These are phyloP conservation scores for Xestoiulus laeticollis DNA, from an alignment of 2,888 invertebrate species.

Conservation along the genomic window DNA sequence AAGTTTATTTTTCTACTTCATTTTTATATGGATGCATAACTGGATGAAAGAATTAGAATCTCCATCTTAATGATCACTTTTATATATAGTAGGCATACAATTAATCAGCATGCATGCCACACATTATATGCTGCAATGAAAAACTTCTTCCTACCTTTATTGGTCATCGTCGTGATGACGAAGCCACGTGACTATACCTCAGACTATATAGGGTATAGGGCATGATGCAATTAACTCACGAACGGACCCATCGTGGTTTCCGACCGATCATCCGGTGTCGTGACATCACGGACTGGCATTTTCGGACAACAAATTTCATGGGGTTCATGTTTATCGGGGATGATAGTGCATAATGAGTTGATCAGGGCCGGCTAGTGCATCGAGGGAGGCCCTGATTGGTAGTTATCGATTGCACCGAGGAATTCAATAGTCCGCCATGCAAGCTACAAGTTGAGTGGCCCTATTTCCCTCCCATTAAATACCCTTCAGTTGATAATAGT, in stretches of 20 bases:
- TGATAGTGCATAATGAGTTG: constrained; percentile 32
- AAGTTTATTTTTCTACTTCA: too few species aligned
- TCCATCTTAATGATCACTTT: too few species aligned
- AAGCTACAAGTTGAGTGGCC: constrained; percentile 41
- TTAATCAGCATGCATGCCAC: too few species aligned
- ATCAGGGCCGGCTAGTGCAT: constrained; percentile 16
- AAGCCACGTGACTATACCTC: too few species aligned
- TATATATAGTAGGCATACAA: too few species aligned
- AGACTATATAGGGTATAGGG: too few species aligned
- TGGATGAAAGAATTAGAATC: too few species aligned
- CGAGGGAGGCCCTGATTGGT: constrained; percentile 34
- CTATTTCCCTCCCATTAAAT: constrained; percentile 41
- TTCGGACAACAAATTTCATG: background rate
- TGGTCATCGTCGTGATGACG: too few species aligned
- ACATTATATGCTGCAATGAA: too few species aligned
- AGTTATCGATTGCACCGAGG: constrained; percentile 34
- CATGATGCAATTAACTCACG: too few species aligned
- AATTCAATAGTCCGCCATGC: constrained; percentile 17
- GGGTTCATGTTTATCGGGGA: background rate
- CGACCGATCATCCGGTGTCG: background rate
- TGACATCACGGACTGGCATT: background rate
- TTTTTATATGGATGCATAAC: too few species aligned
- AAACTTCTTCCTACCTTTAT: too few species aligned
- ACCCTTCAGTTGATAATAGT: constrained; percentile 36
- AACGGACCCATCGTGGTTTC: background rate